Base-by-base conservation (phyloP, 2,888 invertebrate species). In the Pilophorus perplexus region DNA sequence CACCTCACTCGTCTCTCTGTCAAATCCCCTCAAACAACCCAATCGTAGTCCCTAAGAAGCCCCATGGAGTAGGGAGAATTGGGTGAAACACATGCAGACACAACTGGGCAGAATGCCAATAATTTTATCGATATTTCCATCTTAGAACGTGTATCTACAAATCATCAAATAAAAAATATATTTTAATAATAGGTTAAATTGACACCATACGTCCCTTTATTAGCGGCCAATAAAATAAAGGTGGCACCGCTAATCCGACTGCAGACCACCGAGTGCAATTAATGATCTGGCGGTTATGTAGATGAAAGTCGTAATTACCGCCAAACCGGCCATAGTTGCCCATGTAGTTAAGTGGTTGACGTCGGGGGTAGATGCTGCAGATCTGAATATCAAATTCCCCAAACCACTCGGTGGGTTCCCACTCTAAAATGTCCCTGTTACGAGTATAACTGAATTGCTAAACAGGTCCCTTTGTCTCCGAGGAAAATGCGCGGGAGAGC, bases 331-430 rank as follows among this genome's bases (percentile, higher is more conserved):
- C 10, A n/a, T 10, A 46, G 46, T 22, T 46, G 25, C 22, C 20
- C 46, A 12, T 25, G 46, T 46, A 46, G 46, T 46, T 25, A 46
- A 46, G 46, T 46, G 23, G 46, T 22, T 25, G 25, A 46, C 46
- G 23, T 22, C 25, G 46, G 23, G 46, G 46, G 23, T n/a, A n/a
- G n/a, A n/a, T n/a, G n/a, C n/a, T n/a, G 23, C 46, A 14, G 46
- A 46, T 46, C 23, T 46, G 25, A 46, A 46, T 46, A 46, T 46
- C 46, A 46, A 46, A 46, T 46, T 46, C 22, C 23, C 46, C n/a
- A n/a, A n/a, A n/a, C n/a, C n/a, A n/a, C n/a, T n/a, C 46, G 14
- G 46, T 46, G 12, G 23, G 12, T 25, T 25, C 46, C n/a, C 25
- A 22, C 46, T 25, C 46, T 46, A 22, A 46, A 46, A 22, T 25